Conservation (phyloP, 92 coral and sea anemone species). For the Porites divaricata region DNA sequence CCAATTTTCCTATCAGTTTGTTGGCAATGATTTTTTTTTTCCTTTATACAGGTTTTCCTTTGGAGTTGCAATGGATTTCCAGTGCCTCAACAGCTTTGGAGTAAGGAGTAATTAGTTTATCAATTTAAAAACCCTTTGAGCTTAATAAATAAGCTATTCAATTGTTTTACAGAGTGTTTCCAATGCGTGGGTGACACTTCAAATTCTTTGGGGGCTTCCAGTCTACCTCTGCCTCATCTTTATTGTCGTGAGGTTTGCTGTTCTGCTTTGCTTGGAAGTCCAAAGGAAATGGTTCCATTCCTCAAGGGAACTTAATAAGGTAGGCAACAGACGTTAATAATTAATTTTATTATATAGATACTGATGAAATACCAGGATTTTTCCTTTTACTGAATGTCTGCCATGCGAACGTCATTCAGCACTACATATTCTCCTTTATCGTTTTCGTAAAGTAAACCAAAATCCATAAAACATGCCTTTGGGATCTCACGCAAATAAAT, state of each 20-base stretch:
- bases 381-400: too few relatives aligned
- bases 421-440: too few relatives aligned
- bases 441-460: too few relatives aligned
- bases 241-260: background rate
- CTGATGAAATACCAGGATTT: too few relatives aligned
- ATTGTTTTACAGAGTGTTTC: background rate
- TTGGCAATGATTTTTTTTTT: background rate
- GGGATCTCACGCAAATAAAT: too few relatives aligned
- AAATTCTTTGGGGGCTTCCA: background rate
- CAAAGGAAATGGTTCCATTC: background rate
- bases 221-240: background rate
- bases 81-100: background rate
- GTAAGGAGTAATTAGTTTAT: background rate
- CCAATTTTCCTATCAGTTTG: too few relatives aligned
- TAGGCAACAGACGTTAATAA: background rate
- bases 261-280: background rate
- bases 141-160: too few relatives aligned
- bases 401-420: too few relatives aligned
- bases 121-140: too few relatives aligned
- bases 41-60: background rate
- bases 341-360: too few relatives aligned
- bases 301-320: background rate
- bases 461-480: too few relatives aligned
- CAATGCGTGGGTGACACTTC: background rate
- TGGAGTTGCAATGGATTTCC: background rate